These are phyloP conservation scores for Molothrus aeneus DNA, from an alignment of 2,797 vertebrate genomes.

Conservation along the genomic window DNA sequence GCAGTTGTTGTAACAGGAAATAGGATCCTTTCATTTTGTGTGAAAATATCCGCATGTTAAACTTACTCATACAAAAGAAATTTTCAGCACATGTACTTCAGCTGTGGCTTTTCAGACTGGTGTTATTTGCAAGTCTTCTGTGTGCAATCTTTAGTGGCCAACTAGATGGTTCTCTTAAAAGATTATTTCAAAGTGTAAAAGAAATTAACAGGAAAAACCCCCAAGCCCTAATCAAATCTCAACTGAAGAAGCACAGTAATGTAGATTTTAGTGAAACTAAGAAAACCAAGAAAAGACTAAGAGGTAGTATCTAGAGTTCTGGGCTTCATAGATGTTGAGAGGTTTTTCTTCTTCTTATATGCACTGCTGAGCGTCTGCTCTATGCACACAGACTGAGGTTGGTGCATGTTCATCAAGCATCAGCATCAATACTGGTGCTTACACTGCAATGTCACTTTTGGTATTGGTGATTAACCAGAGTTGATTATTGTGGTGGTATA, in stretches of 20 bases:
- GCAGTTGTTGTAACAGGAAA: not conserved
- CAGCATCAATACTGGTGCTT: no score
- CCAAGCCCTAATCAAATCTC: not conserved
- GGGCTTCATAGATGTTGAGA: not conserved
- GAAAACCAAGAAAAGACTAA: not conserved
- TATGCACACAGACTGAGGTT: no score
- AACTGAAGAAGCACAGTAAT: no score
- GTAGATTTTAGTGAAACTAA: not conserved
- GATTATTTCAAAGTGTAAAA: not conserved
- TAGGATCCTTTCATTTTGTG: not conserved
- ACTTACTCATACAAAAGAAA: not conserved
- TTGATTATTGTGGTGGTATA: no score
- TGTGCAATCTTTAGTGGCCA: not conserved
- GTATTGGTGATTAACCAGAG: no score
- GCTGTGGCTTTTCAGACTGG: not conserved
- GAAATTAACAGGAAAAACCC: rapidly evolving
- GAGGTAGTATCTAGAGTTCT: not conserved
- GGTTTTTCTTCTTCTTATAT: not conserved
- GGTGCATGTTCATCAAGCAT: no score
- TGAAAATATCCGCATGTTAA: not conserved
- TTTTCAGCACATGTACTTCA: not conserved
- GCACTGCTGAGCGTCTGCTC: not conserved
- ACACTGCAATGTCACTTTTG: no score
- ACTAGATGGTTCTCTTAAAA: not conserved
- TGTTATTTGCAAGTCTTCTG: not conserved